Conservation (phyloP, 1,140 invertebrate genomes). For the Armadillidium nasatum region DNA sequence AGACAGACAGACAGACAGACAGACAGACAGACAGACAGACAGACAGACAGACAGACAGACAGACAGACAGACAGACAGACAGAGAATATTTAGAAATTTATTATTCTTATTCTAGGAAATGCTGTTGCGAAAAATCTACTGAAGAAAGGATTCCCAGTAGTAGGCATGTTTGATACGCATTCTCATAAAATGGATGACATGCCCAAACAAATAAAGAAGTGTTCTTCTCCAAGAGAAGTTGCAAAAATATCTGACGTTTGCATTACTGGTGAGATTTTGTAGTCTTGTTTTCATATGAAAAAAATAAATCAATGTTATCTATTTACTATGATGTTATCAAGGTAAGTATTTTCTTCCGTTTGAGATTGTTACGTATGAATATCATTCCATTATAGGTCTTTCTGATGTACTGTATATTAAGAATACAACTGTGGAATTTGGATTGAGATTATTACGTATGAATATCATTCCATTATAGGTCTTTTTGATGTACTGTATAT, state of each 20-base stretch:
- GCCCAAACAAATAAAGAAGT: constrained; percentile 6
- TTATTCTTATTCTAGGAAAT: constrained; percentile 29
- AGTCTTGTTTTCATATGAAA: too few relatives aligned
- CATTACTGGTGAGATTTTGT: constrained; percentile 30
- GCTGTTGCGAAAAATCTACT: constrained; percentile 37
- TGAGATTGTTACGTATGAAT: too few relatives aligned
- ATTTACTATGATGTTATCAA: too few relatives aligned
- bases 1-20: constrained; percentile 17
- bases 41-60: constrained; percentile 16
- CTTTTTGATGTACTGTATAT: too few relatives aligned
- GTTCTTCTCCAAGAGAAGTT: constrained; percentile 28
- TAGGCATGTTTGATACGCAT: constrained; percentile 26
- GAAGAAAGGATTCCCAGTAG: constrained; percentile 35
- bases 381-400: too few relatives aligned
- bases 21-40: constrained; percentile 17
- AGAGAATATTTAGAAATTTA: not conserved
- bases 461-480: too few relatives aligned
- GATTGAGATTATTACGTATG: too few relatives aligned
- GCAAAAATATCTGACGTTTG: constrained; percentile 36
- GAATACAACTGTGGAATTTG: too few relatives aligned
- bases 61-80: not conserved
- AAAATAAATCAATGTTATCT: too few relatives aligned
- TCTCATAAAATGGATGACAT: constrained; percentile 10
- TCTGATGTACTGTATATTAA: too few relatives aligned
- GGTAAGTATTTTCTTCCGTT: too few relatives aligned